Conservation (phyloP, 2,797 vertebrate species). For the Gadopsis marmoratus region DNA sequence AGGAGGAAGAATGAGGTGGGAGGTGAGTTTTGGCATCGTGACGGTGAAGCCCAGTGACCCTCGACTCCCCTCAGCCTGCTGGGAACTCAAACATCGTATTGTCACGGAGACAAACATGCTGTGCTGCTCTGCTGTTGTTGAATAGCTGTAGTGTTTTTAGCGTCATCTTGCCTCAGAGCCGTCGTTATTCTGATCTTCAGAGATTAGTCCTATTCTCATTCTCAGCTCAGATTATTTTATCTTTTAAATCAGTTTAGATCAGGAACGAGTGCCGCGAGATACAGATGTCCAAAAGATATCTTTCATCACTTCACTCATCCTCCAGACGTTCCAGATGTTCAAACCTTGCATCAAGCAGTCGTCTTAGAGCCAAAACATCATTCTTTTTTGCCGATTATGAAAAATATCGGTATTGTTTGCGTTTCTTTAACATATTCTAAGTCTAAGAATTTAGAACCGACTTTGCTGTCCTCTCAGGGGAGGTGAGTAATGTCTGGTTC, state of each 20-base stretch:
- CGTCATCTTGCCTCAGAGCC: too few relatives aligned
- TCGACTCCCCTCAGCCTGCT: neutral
- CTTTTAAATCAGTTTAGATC: too few relatives aligned
- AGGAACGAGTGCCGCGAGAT: neutral
- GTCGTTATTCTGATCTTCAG: neutral
- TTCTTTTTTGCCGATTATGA: neutral
- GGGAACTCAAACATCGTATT: constrained; percentile 5
- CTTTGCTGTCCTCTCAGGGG: neutral
- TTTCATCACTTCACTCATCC: neutral
- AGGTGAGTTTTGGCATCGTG: constrained; percentile 61
- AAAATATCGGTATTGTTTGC: neutral
- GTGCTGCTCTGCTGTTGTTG: neutral
- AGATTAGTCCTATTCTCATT: neutral
- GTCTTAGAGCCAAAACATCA: neutral
- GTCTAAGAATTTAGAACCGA: neutral
- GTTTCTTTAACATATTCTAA: neutral
- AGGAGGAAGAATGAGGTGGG: constrained; percentile 78
- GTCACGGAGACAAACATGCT: neutral
- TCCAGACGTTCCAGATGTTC: neutral
- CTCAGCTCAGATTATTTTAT: neutral
- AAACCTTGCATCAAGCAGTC: neutral
- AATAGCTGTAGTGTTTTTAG: neutral
- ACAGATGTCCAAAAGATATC: neutral
- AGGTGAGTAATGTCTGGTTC: neutral
- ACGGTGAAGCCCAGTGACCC: constrained; percentile 27